A percentile compares a stretch with the other conserved stretches of the same genome.
These are phyloP conservation scores for Ericerus pela DNA, from an alignment of 1,140 invertebrate genomes.

Conservation along the genomic window DNA sequence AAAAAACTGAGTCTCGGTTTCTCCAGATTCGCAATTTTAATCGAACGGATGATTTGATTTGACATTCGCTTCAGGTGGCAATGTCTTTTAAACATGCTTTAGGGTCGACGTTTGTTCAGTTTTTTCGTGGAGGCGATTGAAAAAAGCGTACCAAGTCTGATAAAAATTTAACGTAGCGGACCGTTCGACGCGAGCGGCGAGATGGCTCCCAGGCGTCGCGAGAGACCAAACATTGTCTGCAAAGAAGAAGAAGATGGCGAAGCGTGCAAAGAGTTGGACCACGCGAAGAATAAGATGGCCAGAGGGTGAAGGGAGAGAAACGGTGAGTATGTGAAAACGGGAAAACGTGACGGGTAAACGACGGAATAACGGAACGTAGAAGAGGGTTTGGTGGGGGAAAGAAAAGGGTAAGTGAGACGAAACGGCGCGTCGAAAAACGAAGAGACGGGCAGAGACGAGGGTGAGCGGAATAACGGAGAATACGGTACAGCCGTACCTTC, in stretches of 20 bases:
- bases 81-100: too few relatives aligned
- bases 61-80: too few relatives aligned
- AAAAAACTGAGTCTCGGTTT: too few relatives aligned
- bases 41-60: too few relatives aligned
- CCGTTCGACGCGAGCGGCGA: too few relatives aligned
- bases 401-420: background rate
- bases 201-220: too few relatives aligned
- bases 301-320: background rate
- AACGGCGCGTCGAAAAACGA: background rate
- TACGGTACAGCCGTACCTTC: background rate
- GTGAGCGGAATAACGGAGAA: background rate
- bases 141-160: too few relatives aligned
- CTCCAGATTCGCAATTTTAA: too few relatives aligned
- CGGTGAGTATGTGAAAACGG: slow-evolving; percentile 15
- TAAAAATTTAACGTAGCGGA: too few relatives aligned
- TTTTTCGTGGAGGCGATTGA: too few relatives aligned
- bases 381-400: background rate
- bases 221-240: background rate
- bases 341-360: slow-evolving; percentile 13
- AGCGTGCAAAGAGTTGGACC: background rate
- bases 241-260: background rate
- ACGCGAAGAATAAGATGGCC: slow-evolving; percentile 13
- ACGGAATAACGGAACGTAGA: background rate
- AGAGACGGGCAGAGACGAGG: background rate
- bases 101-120: too few relatives aligned